Percentiles rank a stretch among this genome's conserved stretches.
Conservation (phyloP, 2,888 invertebrate genomes). For the Empis stercorea region DNA sequence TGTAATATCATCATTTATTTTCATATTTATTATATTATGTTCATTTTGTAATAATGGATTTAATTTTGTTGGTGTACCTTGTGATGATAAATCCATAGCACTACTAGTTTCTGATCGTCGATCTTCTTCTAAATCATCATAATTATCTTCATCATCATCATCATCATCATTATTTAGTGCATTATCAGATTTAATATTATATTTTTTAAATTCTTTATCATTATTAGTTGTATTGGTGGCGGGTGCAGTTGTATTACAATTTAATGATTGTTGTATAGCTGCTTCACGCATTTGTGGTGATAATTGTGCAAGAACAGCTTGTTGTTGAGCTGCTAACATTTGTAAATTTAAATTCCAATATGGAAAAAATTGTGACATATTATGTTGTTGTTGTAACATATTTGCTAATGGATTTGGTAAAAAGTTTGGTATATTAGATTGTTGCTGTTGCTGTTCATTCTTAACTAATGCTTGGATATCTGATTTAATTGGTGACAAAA, state of each 20-base stretch:
- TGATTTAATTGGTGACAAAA: conserved; percentile 11
- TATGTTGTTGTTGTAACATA: conserved; percentile 27
- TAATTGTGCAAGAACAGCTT: conserved; percentile 31
- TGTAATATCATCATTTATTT: conserved; percentile 19
- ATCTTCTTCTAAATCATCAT: conserved; percentile 15
- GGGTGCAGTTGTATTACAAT: background rate
- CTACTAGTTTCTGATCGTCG: conserved; percentile 26
- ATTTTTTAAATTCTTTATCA: background rate
- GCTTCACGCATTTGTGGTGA: conserved; percentile 28
- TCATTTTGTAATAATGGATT: conserved; percentile 6
- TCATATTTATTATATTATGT: conserved; percentile 22
- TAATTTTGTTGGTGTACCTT: conserved; percentile 28
- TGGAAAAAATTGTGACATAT: conserved; percentile 32
- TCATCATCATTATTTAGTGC: conserved; percentile 16
- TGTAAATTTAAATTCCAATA: conserved; percentile 35
- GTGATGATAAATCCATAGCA: conserved; percentile 31
- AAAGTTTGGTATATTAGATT: conserved; percentile 16
- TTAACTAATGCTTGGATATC: conserved; percentile 7
- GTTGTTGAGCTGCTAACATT: conserved; percentile 35
- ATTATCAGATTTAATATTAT: conserved; percentile 6
- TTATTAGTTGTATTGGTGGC: background rate
- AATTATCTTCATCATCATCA: conserved; percentile 18
- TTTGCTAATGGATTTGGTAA: conserved; percentile 27
- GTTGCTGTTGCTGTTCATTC: conserved; percentile 3
- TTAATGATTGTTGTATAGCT: conserved; percentile 12